Conservation (phyloP, 2,113 vertebrate species). For the Acinonyx jubatus region DNA sequence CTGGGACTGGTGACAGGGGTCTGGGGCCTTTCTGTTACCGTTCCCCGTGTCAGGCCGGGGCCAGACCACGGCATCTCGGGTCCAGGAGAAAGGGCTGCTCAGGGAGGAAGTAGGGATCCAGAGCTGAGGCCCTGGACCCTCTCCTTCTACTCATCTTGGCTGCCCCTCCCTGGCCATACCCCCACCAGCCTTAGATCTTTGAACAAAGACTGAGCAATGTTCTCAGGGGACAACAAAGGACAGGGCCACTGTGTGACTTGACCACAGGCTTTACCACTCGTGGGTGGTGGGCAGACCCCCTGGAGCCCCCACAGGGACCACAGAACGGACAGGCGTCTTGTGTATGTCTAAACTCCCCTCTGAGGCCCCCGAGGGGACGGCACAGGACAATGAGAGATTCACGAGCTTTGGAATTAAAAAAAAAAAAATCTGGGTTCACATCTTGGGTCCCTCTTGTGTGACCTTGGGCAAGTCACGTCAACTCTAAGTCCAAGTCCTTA, state of each 20-base stretch:
- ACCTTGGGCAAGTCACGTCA: neutral
- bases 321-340: neutral
- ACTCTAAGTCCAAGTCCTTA: neutral
- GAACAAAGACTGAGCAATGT: neutral
- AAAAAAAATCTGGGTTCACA: neutral
- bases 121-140: neutral
- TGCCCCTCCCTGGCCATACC: neutral
- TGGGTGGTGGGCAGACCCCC: neutral
- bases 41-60: accelerated
- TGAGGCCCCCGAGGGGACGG: neutral
- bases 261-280: neutral
- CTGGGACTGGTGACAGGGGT: neutral
- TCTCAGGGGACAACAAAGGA: neutral
- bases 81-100: neutral
- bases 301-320: accelerated
- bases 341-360: neutral
- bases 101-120: neutral
- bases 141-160: neutral
- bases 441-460: neutral
- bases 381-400: neutral
- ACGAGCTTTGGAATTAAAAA: neutral
- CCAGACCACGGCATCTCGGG: neutral
- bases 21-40: neutral
- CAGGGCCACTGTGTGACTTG: neutral
- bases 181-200: neutral